phyloP scores from a whole-genome alignment of 2,797 vertebrate genomes.

The Enoplosus armatus region DNA sequence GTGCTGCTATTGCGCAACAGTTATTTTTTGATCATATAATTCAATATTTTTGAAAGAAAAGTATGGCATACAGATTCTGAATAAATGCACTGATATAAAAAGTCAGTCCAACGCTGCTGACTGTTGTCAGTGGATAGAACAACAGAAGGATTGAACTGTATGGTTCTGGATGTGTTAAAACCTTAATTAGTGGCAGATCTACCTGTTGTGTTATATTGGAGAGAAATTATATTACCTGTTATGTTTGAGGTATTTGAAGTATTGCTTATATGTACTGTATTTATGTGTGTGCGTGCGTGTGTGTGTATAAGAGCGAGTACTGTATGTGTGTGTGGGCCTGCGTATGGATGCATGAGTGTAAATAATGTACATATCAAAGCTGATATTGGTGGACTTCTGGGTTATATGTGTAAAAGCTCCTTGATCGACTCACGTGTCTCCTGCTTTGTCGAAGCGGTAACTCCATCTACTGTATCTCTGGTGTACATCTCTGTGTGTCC shows the following conservation, averaged over 20 bases:
- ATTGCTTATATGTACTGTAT: slow-evolving; percentile 63
- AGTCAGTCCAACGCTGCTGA: slow-evolving; percentile 59
- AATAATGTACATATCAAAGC: slow-evolving; percentile 80
- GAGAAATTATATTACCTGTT: slow-evolving; percentile 35
- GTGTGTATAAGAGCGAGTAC: slow-evolving; percentile 26
- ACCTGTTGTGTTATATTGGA: slow-evolving; percentile 21
- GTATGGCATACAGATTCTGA: slow-evolving; percentile 38
- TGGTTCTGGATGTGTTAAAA: slow-evolving; percentile 48
- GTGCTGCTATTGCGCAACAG: slow-evolving; percentile 56
- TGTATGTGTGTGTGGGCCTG: slow-evolving; percentile 39
- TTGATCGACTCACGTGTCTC: slow-evolving; percentile 50
- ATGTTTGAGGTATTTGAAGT: slow-evolving; percentile 53
- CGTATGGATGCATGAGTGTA: slow-evolving; percentile 72
- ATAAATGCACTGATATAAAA: slow-evolving; percentile 49
- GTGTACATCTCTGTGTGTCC: slow-evolving; percentile 68
- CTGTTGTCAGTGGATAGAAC: slow-evolving; percentile 38
- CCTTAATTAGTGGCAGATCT: slow-evolving; percentile 32
- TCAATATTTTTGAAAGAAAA: slow-evolving; percentile 47
- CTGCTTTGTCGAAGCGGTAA: slow-evolving; percentile 56
- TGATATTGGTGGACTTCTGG: slow-evolving; percentile 69
- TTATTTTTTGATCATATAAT: slow-evolving; percentile 60
- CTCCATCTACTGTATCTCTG: slow-evolving; percentile 64
- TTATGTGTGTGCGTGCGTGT: slow-evolving; percentile 46
- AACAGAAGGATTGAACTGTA: slow-evolving; percentile 41
- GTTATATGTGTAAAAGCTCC: slow-evolving; percentile 60